Evolutionary conservation across 2,888 invertebrate genomes (phyloP).

Genomic region (Dynastes tityus): DNA sequence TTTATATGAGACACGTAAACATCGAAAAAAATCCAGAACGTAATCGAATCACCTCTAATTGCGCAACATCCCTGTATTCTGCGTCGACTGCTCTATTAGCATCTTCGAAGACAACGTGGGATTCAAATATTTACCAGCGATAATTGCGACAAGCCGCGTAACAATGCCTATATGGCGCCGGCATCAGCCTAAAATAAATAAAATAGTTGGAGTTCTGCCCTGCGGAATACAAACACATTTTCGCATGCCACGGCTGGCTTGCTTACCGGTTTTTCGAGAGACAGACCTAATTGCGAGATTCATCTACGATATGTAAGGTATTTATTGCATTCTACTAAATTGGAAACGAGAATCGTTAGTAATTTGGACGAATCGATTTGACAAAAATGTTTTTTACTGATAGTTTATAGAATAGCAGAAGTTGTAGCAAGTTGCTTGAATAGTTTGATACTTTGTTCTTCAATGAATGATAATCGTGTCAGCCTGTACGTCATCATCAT

Average conservation of each 20-base stretch:
- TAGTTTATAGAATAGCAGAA: too few relatives aligned
- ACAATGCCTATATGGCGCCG: slow-evolving; percentile 30
- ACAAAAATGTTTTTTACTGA: too few relatives aligned
- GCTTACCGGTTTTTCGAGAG: too few relatives aligned
- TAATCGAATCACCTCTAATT: too few relatives aligned
- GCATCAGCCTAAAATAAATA: slow-evolving; percentile 45
- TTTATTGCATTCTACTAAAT: not conserved
- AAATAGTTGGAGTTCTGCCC: slow-evolving; percentile 47
- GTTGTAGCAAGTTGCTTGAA: too few relatives aligned
- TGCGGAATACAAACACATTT: slow-evolving; percentile 43
- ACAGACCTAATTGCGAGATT: slow-evolving; percentile 21
- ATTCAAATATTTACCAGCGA: slow-evolving; percentile 37
- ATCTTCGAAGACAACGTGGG: not conserved
- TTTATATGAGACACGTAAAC: too few relatives aligned
- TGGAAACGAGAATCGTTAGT: not conserved
- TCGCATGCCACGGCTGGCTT: slow-evolving; percentile 15
- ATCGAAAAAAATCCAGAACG: too few relatives aligned
- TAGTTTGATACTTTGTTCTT: too few relatives aligned
- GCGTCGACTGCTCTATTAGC: too few relatives aligned
- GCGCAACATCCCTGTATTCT: too few relatives aligned
- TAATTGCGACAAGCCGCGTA: slow-evolving; percentile 33
- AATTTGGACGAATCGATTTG: not conserved
- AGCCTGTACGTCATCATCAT: too few relatives aligned
- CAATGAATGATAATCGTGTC: too few relatives aligned
- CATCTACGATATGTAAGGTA: not conserved